Evolutionary conservation across 1,140 invertebrate genomes (phyloP), one percentile per base, ranked within the genome.

Genomic region (Ganaspis sp.): DNA sequence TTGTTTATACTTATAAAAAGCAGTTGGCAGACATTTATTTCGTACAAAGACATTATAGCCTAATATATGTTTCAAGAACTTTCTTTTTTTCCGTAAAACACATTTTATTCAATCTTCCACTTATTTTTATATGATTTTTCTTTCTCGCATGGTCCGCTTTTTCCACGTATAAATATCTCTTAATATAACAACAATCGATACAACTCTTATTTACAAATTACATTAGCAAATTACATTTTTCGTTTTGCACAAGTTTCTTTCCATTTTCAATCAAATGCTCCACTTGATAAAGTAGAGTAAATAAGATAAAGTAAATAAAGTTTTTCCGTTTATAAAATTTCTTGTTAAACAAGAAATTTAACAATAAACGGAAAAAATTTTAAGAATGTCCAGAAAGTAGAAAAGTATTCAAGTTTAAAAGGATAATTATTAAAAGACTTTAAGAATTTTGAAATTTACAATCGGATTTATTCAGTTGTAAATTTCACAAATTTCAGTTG

Each of bases 141-240:
- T 1, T 26, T 26, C 29, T 64, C 23, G 1, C 19, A 15, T 64
- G 58, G 58, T 64, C 58, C 23, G 29, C 58, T 29, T n/a, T 64
- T 64, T 29, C 15, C 58, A 4, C 15, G 23, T 64, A 64, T 64
- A 64, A 64, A 64, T 29, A 64, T 64, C 23, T 64, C 58, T 64
- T n/a, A 64, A 64, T 34, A 26, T 64, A 29, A 64, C 58, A 64
- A 64, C 58, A 64, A 54, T 26, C 0, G 58, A 64, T 64, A 64
- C 58, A 64, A 49, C 58, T 64, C 58, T 64, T 64, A 64, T 64
- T 64, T 64, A 64, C 58, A 64, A 64, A 64, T 34, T 34, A n/a
- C 5, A 29, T 29, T 15, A 34, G 9, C 21, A n/a, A 17, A 11
- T n/a, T 64, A 64, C 58, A 64, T 23, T 15, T 11, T 15, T 26